phyloP scores from a whole-genome alignment of 2,888 invertebrate genomes.

The Gymnocheta viridis region DNA sequence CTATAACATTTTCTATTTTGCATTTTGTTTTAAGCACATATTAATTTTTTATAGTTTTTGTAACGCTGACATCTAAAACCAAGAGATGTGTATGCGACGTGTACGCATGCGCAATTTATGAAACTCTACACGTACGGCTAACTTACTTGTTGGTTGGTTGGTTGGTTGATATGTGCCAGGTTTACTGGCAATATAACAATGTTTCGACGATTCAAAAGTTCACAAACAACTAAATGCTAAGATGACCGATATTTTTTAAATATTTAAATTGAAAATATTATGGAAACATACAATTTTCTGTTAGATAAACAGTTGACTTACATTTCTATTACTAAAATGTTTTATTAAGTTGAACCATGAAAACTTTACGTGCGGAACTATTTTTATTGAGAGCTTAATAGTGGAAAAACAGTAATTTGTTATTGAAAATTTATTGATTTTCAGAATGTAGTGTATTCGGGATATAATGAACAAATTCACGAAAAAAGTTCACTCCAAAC shows the following conservation, averaged over 20 bases:
- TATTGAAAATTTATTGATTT: background rate
- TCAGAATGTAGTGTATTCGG: too few relatives aligned
- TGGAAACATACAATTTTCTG: background rate
- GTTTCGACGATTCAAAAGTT: background rate
- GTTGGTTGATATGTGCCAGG: constrained; percentile 3
- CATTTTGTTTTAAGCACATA: background rate
- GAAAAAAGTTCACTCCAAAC: too few relatives aligned
- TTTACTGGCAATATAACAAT: background rate
- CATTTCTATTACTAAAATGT: background rate
- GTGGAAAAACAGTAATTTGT: background rate
- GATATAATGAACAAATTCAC: too few relatives aligned
- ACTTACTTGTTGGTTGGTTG: background rate
- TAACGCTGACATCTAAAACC: constrained; percentile 48
- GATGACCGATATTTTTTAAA: background rate
- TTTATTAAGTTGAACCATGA: background rate
- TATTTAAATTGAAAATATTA: background rate
- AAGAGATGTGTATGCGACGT: background rate
- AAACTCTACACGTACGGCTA: constrained; percentile 2
- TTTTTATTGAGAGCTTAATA: background rate
- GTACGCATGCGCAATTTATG: constrained; percentile 18
- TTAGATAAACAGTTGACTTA: background rate
- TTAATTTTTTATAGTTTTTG: constrained; percentile 16
- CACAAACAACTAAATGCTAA: constrained; percentile 2
- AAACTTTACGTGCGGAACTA: background rate
- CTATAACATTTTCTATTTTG: constrained; percentile 28